Evolutionary conservation across 30 jellyfish, hydroid and myxozoan genomes (phyloP).

Genomic region (Aurelia sp.): DNA sequence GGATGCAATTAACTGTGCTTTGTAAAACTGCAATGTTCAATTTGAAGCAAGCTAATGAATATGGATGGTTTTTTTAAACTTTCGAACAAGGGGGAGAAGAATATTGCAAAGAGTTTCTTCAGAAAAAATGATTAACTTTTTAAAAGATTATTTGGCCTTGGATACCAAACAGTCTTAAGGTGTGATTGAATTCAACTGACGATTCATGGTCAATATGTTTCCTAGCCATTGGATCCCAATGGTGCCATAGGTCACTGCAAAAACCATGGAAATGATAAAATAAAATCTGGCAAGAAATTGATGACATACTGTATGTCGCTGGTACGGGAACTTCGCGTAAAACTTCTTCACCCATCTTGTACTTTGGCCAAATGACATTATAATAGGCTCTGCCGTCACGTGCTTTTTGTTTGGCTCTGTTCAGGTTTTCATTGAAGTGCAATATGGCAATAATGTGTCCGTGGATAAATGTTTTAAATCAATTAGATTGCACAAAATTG

Average conservation of each 20-base stretch:
- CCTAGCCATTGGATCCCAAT: neutral
- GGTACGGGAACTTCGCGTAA: conserved; percentile 22
- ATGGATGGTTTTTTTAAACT: no score
- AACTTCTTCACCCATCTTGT: conserved; percentile 29
- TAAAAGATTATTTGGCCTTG: no score
- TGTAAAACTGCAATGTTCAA: no score
- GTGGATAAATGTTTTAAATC: neutral
- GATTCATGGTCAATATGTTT: no score
- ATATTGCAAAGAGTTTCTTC: no score
- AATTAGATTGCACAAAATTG: neutral
- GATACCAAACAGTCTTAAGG: no score
- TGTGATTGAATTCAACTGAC: no score
- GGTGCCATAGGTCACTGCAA: neutral
- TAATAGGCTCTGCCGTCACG: conserved; percentile 2
- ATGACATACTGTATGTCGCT: conserved; percentile 15
- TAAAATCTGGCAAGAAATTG: neutral
- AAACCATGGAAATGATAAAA: neutral
- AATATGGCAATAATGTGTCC: conserved; percentile 20
- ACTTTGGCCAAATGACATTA: conserved; percentile 17
- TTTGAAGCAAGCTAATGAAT: no score
- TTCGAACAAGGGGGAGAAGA: no score
- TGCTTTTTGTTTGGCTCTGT: conserved; percentile 7
- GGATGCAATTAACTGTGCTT: no score
- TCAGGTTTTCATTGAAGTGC: conserved; percentile 28
- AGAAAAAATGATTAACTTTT: no score